A percentile compares a stretch with the other conserved stretches of the same genome.
phyloP scores from a whole-genome alignment of 2,888 invertebrate species.

The Ernsta delagoae region DNA sequence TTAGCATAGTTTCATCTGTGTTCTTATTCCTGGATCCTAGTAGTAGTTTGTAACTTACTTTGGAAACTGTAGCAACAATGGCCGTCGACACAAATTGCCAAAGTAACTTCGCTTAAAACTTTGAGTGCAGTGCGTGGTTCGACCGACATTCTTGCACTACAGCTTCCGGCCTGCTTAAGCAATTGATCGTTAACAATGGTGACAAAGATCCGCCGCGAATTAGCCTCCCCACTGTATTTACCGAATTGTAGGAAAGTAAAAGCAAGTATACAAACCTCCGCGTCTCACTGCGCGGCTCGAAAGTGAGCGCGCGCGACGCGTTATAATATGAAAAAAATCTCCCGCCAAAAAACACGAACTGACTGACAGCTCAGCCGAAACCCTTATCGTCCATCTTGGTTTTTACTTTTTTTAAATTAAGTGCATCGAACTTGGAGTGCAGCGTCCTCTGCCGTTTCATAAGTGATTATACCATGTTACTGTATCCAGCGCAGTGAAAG shows the following conservation, averaged over 20 bases:
- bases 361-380: constrained; percentile 46
- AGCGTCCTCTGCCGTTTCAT: constrained; percentile 67
- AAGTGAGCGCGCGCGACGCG: constrained; percentile 75
- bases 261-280: constrained; percentile 63
- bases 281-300: constrained; percentile 71
- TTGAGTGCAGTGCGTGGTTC: background rate
- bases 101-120: constrained; percentile 2
- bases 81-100: too few species aligned
- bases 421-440: constrained; percentile 76
- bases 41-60: too few species aligned
- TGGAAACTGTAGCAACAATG: too few species aligned
- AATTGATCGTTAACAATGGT: constrained; percentile 40
- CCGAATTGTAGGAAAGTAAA: constrained; percentile 72
- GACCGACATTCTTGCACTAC: background rate
- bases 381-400: constrained; percentile 43
- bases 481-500: constrained; percentile 75
- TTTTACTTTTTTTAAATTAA: constrained; percentile 48
- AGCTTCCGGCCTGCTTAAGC: constrained; percentile 13
- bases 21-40: too few species aligned
- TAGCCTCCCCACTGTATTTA: constrained; percentile 71
- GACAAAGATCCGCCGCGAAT: constrained; percentile 47
- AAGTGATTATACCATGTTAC: constrained; percentile 72
- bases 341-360: constrained; percentile 58
- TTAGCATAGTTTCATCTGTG: too few species aligned
- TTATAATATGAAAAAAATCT: constrained; percentile 57